Percentiles rank a stretch among this genome's conserved stretches.
Evolutionary conservation across 2,888 invertebrate species (phyloP).

Genomic region (Eutolmus rufibarbis): DNA sequence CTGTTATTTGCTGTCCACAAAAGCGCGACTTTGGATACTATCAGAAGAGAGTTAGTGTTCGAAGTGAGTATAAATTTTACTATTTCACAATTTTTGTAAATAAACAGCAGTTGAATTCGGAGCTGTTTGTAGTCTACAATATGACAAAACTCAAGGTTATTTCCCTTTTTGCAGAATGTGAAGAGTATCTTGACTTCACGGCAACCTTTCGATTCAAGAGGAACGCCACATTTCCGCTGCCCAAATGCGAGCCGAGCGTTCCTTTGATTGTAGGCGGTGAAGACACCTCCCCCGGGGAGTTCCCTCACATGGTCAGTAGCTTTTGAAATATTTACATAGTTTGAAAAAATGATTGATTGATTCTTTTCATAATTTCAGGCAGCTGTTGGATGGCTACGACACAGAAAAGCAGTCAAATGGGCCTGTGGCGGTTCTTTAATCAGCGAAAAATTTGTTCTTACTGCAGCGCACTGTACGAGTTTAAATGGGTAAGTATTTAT

Average conservation of each 20-base stretch:
- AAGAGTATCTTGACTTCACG: slow-evolving; percentile 61
- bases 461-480: slow-evolving; percentile 67
- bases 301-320: slow-evolving; percentile 67
- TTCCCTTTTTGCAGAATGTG: slow-evolving; percentile 62
- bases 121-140: neutral
- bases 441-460: slow-evolving; percentile 65
- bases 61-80: slow-evolving; percentile 52
- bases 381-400: slow-evolving; percentile 59
- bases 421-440: slow-evolving; percentile 63
- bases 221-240: slow-evolving; percentile 40
- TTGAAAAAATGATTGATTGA: neutral
- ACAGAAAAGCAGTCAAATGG: slow-evolving; percentile 54
- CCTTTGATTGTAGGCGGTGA: slow-evolving; percentile 67
- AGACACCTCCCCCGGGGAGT: slow-evolving; percentile 64
- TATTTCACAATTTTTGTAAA: neutral
- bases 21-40: slow-evolving; percentile 50
- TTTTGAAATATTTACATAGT: neutral
- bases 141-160: neutral
- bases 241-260: slow-evolving; percentile 59
- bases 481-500: slow-evolving; percentile 53
- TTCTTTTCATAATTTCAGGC: slow-evolving; percentile 49
- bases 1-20: slow-evolving; percentile 61
- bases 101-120: neutral
- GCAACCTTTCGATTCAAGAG: neutral
- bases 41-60: slow-evolving; percentile 54